Base-by-base conservation (phyloP, 2,113 vertebrate species). In the Cyphomyrus discorhynchus region DNA sequence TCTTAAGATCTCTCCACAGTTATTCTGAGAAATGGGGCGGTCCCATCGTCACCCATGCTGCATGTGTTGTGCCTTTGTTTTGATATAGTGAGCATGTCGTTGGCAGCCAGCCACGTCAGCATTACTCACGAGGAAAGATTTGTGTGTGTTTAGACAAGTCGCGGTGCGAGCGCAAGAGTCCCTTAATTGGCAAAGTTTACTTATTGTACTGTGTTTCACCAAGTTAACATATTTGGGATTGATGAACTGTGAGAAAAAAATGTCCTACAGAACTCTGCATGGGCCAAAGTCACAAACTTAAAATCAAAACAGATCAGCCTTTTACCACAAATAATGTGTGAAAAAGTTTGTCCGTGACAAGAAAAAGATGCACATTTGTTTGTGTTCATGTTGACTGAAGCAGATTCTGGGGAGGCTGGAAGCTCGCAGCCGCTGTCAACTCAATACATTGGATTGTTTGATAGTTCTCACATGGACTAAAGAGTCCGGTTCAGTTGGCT, bases 41-140 rank as follows among this genome's bases (percentile, higher is more conserved):
- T 15, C 10, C n/a, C 24, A 6, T 19, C 35, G 13, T 35, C 70
- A 74, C 70, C 31, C 27, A 35, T 17, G 70, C 39, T 13, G 5
- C 42, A 11, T 47, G 45, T 47, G 82, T 6, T 49, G 13, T 5
- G 42, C 90, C 91, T 87, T 53, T 94, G 94, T 96, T 96, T 94
- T 95, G 94, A 95, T 94, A 91, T 0, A 88, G 86, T 62, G 88
- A 24, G 89, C 92, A 88, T 89, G 74, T 42, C 2, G 1, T 13
- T 42, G 94, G 94, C 90, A 92, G 89, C 83, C 93, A 93, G 92
- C 91, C 93, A 91, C 84, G 92, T 94, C 95, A 94, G 83, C 92
- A 91, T 80, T 56, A 90, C 92, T 91, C 93, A 42, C 0, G 5
- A 35, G 35, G 31, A 21, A 39, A 39, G 74, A 80, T 39, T 19